Conservation (phyloP, 2,888 invertebrate genomes). For the Erebia palarica region DNA sequence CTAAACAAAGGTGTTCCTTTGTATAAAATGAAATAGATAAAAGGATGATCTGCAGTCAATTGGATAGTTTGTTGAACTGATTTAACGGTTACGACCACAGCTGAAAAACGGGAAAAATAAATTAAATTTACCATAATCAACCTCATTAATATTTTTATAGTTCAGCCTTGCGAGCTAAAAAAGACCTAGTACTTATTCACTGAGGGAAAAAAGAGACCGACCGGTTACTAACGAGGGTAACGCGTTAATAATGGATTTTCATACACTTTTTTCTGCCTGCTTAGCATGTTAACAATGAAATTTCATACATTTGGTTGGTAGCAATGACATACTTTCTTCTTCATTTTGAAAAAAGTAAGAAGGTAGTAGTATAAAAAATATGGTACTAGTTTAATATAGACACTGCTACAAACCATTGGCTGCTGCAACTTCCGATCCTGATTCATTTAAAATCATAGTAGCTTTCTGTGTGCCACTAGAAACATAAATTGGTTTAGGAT, state of each 20-base stretch:
- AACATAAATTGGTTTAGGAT: conserved; percentile 44
- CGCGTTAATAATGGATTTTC: no score
- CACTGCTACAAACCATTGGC: conserved; percentile 53
- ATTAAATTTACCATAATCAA: background rate
- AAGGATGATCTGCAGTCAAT: conserved; percentile 41
- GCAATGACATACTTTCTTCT: no score
- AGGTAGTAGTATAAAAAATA: background rate
- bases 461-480: conserved; percentile 55
- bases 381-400: conserved; percentile 9
- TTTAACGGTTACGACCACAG: conserved; percentile 34
- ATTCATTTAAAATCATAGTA: conserved; percentile 52
- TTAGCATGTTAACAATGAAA: no score
- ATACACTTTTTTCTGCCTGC: no score
- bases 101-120: conserved; percentile 38
- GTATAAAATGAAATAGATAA: conserved; percentile 36
- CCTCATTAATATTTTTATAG: background rate
- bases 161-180: background rate
- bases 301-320: no score
- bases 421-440: conserved; percentile 61
- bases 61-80: conserved; percentile 26
- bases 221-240: no score
- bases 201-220: no score
- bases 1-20: conserved; percentile 37
- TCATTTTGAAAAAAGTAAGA: no score
- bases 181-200: no score